Conservation (phyloP, 1,140 invertebrate genomes). For the Micrasema minimum region DNA sequence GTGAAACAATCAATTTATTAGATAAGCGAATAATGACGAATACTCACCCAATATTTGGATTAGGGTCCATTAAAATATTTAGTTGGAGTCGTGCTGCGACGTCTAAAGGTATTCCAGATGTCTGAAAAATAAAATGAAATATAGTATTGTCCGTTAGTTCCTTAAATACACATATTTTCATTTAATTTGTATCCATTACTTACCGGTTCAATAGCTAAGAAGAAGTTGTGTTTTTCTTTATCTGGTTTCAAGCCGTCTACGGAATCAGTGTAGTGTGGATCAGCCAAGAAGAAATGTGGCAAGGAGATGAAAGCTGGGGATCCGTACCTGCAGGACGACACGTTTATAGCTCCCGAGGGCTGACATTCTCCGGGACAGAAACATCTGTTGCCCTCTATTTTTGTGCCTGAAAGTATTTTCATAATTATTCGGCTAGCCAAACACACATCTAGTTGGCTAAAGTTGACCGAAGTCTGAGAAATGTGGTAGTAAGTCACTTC, state of each 20-base stretch:
- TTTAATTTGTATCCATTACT: slow-evolving; percentile 39
- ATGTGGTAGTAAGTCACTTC: too few species aligned
- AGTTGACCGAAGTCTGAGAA: too few species aligned
- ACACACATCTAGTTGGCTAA: too few species aligned
- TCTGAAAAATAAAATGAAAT: slow-evolving; percentile 65
- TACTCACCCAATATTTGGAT: slow-evolving; percentile 70
- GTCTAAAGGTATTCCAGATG: slow-evolving; percentile 77
- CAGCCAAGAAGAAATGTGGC: slow-evolving; percentile 88
- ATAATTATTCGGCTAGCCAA: too few species aligned
- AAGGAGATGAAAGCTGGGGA: slow-evolving; percentile 85
- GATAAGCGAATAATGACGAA: too few species aligned
- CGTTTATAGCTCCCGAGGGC: slow-evolving; percentile 76
- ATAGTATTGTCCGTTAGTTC: too few species aligned
- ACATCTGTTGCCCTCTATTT: slow-evolving; percentile 73
- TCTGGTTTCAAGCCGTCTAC: slow-evolving; percentile 79
- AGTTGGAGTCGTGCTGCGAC: slow-evolving; percentile 81
- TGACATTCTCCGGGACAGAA: slow-evolving; percentile 78
- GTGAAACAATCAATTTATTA: too few species aligned
- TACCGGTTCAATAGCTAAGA: slow-evolving; percentile 77
- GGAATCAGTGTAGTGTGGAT: slow-evolving; percentile 71
- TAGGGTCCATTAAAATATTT: slow-evolving; percentile 78
- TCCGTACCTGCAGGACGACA: slow-evolving; percentile 76
- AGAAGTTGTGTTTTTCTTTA: slow-evolving; percentile 75
- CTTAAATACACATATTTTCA: neutral
- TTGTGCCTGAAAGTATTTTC: slow-evolving; percentile 62